Base-by-base conservation (phyloP, 2,797 vertebrate species). In the Rhinophrynus dorsalis region DNA sequence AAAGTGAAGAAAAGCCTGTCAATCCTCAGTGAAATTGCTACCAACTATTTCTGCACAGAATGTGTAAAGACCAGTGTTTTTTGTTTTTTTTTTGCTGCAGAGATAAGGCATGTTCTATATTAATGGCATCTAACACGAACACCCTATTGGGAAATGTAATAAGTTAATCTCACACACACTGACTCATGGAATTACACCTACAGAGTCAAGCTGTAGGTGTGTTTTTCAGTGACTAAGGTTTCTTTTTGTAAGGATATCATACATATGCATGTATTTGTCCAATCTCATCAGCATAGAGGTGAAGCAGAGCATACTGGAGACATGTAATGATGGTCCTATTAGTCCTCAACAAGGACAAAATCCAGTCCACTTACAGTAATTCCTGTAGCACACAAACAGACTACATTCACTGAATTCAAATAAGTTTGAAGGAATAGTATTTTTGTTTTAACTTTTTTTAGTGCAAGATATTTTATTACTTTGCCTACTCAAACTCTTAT, bases 71-170 rank as follows among this genome's bases (percentile, higher is more conserved):
- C 68, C 32, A 68, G 56, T 70, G 42, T 63, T 48, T 52, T 42
- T 38, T 71, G 38, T 55, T 32, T 37, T 38, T 71, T 45, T 55
- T 32, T 37, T 73, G 60, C 12, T 18, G 13, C 8, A 69, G 59
- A 73, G 38, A 64, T 23, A 29, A 55, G 32, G 47, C 56, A 58
- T 23, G 56, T 42, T 74, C 38, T 29, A 51, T 67, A 79, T 47
- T 72, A 35, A 47, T 52, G 20, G 54, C 76, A 67, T 47, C 66
- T 74, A 11, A 68, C 20, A 74, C 67, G 73, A 40, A 29, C 21
- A 57, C 48, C 57, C 66, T 2, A 10, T 0, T 23, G 60, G 13
- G 47, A 52, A 10, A 72, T 21, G 32, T 58, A 77, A 74, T 24
- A 66, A 20, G 47, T 29, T 40, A 62, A 58, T 15, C 68, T 11